Conservation (phyloP, 2,797 vertebrate genomes). For the Pangasius macronema region DNA sequence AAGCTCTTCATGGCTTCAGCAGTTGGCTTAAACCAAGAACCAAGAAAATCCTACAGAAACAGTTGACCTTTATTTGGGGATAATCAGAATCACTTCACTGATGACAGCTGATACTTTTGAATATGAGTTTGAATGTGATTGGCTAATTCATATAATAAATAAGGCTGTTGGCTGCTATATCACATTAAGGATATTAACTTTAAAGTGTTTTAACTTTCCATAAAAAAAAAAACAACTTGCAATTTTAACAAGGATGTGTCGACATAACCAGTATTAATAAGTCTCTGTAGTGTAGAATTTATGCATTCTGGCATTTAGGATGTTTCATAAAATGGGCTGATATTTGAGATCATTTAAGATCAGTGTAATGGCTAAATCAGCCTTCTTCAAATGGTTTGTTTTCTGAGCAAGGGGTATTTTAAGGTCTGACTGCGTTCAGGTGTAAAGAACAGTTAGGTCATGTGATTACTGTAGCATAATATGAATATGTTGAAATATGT, state of each 20-base stretch:
- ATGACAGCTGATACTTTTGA: not conserved
- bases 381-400: not conserved
- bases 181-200: not conserved
- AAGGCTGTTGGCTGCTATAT: not conserved
- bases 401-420: not conserved
- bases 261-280: not conserved
- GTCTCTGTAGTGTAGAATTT: not conserved
- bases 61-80: not conserved
- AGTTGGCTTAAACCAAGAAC: not conserved
- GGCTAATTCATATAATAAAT: not conserved
- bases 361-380: not conserved
- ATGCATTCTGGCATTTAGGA: not conserved
- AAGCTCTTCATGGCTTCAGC: not conserved
- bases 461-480: not conserved
- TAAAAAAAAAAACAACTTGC: not conserved
- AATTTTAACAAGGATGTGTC: not conserved
- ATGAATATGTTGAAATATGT: constrained; percentile 3
- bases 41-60: not conserved
- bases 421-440: not conserved
- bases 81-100: not conserved
- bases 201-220: not conserved
- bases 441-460: not conserved
- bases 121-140: not conserved
- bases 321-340: not conserved
- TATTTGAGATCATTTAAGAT: not conserved